Evolutionary conservation across 2,113 vertebrate species (phyloP).

Genomic region (Calypte anna): DNA sequence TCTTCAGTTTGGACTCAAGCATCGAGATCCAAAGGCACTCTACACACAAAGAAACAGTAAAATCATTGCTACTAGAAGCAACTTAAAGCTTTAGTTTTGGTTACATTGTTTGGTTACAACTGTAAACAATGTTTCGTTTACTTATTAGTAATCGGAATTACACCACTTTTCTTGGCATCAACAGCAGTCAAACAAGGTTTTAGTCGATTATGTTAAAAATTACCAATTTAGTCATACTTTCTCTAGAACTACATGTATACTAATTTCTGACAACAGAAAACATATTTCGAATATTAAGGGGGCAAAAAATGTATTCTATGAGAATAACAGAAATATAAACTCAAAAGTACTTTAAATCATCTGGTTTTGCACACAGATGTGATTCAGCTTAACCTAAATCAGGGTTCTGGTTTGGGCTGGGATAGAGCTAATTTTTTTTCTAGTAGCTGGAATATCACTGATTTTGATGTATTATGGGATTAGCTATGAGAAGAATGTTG

Average conservation of each 20-base stretch:
- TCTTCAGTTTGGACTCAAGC: neutral
- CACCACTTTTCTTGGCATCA: neutral
- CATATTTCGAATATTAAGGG: neutral
- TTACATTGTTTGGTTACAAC: neutral
- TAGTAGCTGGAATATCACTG: no score
- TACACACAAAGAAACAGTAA: neutral
- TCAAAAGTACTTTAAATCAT: neutral
- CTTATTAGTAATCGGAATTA: neutral
- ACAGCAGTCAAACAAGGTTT: neutral
- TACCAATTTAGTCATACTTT: neutral
- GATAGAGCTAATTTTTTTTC: no score
- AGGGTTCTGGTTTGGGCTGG: neutral
- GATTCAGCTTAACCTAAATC: neutral
- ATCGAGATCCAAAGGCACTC: neutral
- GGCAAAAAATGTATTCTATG: neutral
- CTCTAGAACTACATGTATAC: neutral
- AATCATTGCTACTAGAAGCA: neutral
- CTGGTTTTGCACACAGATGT: neutral
- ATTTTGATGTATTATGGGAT: no score
- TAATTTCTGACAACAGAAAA: neutral
- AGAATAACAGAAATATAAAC: neutral
- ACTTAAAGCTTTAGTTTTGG: neutral
- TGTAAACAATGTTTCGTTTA: neutral
- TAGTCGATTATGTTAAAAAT: neutral
- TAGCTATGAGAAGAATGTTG: no score